Conservation (phyloP, 2,113 vertebrate genomes). For the Cyprinodon tularosa region DNA sequence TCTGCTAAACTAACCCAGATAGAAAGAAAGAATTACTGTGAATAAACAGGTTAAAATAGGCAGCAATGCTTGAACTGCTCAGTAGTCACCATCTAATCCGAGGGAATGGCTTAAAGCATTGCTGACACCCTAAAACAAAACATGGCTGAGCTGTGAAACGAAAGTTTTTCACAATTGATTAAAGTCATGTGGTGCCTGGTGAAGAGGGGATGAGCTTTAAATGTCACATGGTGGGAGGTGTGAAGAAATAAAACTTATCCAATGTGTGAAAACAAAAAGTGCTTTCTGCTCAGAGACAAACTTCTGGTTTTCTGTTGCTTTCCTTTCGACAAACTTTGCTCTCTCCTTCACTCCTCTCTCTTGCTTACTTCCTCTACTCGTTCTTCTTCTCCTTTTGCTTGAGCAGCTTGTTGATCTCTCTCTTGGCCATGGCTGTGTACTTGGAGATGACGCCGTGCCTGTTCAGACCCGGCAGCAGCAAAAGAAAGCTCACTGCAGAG, state of each 20-base stretch:
- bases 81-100: constrained; percentile 57
- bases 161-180: constrained; percentile 1
- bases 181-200: constrained; percentile 7
- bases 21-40: background rate
- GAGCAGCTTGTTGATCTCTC: constrained; percentile 96
- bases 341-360: background rate
- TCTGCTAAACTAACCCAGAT: background rate
- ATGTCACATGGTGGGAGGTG: constrained; percentile 16
- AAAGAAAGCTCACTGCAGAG: constrained; percentile 86
- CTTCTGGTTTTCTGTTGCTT: background rate
- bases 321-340: constrained; percentile 20
- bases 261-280: constrained; percentile 24
- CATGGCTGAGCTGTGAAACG: constrained; percentile 20
- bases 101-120: constrained; percentile 51
- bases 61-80: constrained; percentile 56
- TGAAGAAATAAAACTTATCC: constrained; percentile 24
- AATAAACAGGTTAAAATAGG: constrained; percentile 37
- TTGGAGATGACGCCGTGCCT: constrained; percentile 93
- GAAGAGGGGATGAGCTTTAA: constrained; percentile 5
- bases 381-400: constrained; percentile 99
- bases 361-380: constrained; percentile 75
- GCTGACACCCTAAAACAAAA: constrained; percentile 33
- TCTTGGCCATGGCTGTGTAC: constrained; percentile 93
- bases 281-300: constrained; percentile 27
- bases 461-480: constrained; percentile 95